Conservation (phyloP, 2,888 invertebrate genomes). For the Gortyna flavago region DNA sequence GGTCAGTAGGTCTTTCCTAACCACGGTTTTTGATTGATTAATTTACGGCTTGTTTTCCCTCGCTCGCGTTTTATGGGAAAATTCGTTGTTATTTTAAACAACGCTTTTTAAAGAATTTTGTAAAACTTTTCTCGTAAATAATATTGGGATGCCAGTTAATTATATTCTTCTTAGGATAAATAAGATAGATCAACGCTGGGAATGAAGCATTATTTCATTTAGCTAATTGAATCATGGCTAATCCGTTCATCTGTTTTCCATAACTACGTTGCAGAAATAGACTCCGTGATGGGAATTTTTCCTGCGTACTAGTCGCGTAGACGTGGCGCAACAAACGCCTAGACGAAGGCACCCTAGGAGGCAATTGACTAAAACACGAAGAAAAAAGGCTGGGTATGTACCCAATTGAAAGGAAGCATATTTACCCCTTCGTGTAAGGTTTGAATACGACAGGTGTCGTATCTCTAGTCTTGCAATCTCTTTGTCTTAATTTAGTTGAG, state of each 20-base stretch:
- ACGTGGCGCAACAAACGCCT: neutral
- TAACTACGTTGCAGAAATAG: constrained; percentile 34
- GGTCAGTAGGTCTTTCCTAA: constrained; percentile 62
- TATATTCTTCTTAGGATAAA: neutral
- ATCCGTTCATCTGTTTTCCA: constrained; percentile 42
- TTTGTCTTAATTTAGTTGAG: constrained; percentile 50
- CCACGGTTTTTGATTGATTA: constrained; percentile 56
- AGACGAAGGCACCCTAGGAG: neutral
- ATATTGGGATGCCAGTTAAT: neutral
- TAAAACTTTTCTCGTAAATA: neutral
- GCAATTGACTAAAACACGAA: neutral
- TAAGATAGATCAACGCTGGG: constrained; percentile 39
- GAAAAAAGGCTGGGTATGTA: neutral
- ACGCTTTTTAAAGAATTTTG: neutral
- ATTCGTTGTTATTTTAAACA: constrained; percentile 26
- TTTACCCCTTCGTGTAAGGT: constrained; percentile 22
- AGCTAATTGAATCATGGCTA: constrained; percentile 56
- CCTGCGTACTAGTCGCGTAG: neutral
- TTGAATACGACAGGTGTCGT: constrained; percentile 45
- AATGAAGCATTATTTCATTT: constrained; percentile 52
- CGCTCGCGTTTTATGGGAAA: constrained; percentile 17
- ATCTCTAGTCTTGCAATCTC: constrained; percentile 51
- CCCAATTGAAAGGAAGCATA: constrained; percentile 1
- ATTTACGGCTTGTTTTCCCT: constrained; percentile 41
- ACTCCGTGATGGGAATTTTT: neutral